Evolutionary conservation across 23 tunicate genomes (phyloP).

Genomic region (Ascidia mentula): DNA sequence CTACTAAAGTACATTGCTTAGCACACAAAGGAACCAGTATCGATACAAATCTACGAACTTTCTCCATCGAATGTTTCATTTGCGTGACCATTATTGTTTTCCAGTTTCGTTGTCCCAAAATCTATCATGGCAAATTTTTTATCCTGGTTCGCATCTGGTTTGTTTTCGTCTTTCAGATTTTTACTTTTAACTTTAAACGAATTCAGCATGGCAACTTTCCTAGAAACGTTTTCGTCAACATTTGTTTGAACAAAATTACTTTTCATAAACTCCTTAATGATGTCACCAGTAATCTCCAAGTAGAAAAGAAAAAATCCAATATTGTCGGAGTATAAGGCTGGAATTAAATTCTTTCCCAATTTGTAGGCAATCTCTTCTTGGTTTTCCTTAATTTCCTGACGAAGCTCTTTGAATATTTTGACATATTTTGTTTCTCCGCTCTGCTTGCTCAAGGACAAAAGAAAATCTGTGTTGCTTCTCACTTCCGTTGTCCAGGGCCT

Average conservation of each 20-base stretch:
- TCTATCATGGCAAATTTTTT: too few relatives aligned
- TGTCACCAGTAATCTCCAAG: neutral
- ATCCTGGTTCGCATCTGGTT: too few relatives aligned
- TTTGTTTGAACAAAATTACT: neutral
- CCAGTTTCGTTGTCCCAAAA: too few relatives aligned
- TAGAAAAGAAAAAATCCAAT: slow-evolving; percentile 1
- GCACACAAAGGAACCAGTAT: too few relatives aligned
- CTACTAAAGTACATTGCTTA: too few relatives aligned
- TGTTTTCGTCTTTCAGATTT: too few relatives aligned
- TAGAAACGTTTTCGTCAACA: too few relatives aligned
- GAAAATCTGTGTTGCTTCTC: neutral
- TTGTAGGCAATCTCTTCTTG: neutral
- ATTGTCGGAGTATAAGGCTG: neutral
- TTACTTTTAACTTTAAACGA: too few relatives aligned
- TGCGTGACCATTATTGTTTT: too few relatives aligned
- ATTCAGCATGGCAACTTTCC: too few relatives aligned
- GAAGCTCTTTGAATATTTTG: neutral
- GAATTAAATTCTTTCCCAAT: neutral
- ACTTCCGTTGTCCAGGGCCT: neutral
- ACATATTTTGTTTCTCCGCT: slow-evolving; percentile 1
- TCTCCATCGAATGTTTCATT: too few relatives aligned
- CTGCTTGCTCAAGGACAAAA: neutral
- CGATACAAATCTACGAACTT: too few relatives aligned
- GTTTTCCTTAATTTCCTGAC: neutral
- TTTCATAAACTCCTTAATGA: neutral